Conservation (phyloP, 2,797 vertebrate species). For the Siniperca obscura region DNA sequence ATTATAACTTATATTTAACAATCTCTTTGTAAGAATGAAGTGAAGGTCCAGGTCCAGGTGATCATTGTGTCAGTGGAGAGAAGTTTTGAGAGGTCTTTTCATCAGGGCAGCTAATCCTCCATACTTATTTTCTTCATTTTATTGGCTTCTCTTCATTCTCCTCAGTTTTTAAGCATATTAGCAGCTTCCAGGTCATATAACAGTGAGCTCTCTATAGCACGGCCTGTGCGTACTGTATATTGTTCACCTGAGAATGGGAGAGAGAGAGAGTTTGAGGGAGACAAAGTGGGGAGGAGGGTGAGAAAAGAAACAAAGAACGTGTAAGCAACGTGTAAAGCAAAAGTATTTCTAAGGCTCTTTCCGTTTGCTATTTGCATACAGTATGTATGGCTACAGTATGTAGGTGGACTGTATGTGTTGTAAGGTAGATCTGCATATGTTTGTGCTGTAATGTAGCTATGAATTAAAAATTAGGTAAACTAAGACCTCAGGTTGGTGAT, state of each 20-base stretch:
- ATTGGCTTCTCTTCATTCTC: constrained; percentile 41
- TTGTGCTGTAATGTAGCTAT: not conserved
- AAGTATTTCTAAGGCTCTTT: constrained; percentile 9
- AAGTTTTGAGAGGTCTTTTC: constrained; percentile 13
- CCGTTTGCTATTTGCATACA: constrained; percentile 16
- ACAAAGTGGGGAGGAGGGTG: constrained; percentile 4
- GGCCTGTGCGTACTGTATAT: constrained; percentile 3
- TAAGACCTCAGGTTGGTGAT: not conserved
- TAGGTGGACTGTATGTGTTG: not conserved
- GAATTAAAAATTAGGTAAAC: constrained; percentile 1
- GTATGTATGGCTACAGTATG: not conserved
- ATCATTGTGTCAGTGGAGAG: constrained; percentile 17
- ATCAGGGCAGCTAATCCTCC: constrained; percentile 31
- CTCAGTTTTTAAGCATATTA: constrained; percentile 34
- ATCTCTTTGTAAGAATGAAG: constrained; percentile 22
- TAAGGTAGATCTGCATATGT: not conserved
- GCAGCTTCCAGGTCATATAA: constrained; percentile 33
- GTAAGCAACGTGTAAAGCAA: constrained; percentile 24
- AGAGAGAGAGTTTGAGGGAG: constrained; percentile 34
- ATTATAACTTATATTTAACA: constrained; percentile 5
- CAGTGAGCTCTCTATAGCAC: constrained; percentile 8
- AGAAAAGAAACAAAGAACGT: constrained; percentile 34
- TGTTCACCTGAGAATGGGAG: constrained; percentile 63
- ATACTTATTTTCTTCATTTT: constrained; percentile 50
- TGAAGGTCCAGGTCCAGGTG: constrained; percentile 36